These are phyloP conservation scores for Dryobotodes eremita DNA, from an alignment of 2,888 invertebrate species.

Conservation along the genomic window DNA sequence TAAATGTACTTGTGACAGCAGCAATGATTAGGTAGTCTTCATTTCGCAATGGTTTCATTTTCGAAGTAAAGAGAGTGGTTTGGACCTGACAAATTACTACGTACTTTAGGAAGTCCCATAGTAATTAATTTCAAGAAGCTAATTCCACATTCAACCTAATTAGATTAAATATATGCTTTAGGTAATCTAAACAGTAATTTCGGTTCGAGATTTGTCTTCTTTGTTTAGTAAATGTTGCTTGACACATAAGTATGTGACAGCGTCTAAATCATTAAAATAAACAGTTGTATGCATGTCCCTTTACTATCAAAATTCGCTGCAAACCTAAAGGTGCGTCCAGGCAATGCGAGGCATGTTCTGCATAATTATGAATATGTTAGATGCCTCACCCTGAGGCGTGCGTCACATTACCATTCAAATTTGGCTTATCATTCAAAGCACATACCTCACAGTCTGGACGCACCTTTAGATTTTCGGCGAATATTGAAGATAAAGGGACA, in stretches of 20 bases:
- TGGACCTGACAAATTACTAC: background rate
- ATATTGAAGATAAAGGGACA: no score
- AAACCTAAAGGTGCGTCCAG: background rate
- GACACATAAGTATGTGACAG: background rate
- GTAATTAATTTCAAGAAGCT: background rate
- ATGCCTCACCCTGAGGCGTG: background rate
- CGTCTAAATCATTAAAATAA: background rate
- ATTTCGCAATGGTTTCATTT: background rate
- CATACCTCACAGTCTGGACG: background rate
- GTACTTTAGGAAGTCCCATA: background rate
- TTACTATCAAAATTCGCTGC: background rate
- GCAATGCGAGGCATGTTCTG: no score
- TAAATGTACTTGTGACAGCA: background rate
- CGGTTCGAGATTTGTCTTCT: background rate
- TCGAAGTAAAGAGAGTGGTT: background rate
- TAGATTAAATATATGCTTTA: background rate
- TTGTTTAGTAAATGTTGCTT: background rate
- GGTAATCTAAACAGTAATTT: background rate
- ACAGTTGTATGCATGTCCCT: background rate
- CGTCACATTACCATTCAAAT: background rate
- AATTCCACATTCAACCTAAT: background rate
- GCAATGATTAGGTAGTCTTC: background rate
- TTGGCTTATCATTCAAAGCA: background rate
- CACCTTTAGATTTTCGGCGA: no score
- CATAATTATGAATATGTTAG: background rate